A percentile compares a stretch with the other conserved stretches of the same genome.
Conservation (phyloP, 2,113 vertebrate species). For the Rattus rattus region DNA sequence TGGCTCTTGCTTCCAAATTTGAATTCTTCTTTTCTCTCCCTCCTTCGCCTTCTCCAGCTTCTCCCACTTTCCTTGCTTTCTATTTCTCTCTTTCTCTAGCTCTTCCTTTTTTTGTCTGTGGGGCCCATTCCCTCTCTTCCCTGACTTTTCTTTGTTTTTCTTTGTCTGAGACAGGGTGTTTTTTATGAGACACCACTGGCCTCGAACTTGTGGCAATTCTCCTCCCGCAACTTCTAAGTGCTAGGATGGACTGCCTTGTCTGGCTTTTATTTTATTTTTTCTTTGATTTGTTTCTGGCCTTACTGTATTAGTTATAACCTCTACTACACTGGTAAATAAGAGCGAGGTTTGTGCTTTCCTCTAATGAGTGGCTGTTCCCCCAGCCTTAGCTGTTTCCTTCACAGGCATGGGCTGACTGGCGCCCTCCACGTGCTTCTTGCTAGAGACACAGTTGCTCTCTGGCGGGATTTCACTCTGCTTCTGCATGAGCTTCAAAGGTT, state of each 20-base stretch:
- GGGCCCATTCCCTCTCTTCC: background rate
- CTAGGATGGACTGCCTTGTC: no score
- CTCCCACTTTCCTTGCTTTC: fast-evolving
- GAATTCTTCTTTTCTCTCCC: background rate
- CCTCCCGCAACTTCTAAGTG: background rate
- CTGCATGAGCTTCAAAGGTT: background rate
- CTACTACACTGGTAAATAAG: background rate
- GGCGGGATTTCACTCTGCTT: background rate
- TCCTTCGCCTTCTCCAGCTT: fast-evolving
- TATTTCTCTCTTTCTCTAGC: background rate
- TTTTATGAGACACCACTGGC: background rate
- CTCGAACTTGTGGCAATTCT: background rate
- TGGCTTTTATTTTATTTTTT: background rate
- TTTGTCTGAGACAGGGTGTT: no score
- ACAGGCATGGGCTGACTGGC: fast-evolving
- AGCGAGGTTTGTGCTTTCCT: background rate
- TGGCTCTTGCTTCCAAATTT: background rate
- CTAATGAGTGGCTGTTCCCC: background rate
- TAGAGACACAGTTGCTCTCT: background rate
- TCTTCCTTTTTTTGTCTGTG: background rate
- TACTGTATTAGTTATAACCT: background rate
- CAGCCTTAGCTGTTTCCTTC: background rate
- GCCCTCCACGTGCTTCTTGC: background rate
- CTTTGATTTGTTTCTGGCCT: background rate
- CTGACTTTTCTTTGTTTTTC: fast-evolving